Conservation (phyloP, 2,797 vertebrate genomes). For the Argyrosomus regius region DNA sequence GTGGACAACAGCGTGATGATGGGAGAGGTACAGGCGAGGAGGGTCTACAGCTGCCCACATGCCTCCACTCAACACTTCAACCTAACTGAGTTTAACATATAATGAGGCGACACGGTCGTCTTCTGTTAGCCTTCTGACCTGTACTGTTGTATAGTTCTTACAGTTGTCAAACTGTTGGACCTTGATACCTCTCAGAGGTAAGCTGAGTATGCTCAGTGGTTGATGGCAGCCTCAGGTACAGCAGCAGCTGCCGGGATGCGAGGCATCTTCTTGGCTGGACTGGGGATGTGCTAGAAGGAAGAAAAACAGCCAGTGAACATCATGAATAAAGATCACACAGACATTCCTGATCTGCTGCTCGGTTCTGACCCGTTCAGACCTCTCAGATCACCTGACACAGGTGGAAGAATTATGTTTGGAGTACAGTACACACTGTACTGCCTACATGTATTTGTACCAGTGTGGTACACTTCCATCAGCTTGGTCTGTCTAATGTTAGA, state of each 20-base stretch:
- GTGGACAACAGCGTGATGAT: background rate
- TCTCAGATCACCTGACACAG: background rate
- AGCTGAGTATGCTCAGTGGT: conserved; percentile 88
- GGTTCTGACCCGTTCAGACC: background rate
- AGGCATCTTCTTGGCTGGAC: conserved; percentile 96
- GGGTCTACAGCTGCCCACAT: conserved; percentile 21
- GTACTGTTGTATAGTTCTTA: conserved; percentile 14
- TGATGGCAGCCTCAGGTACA: conserved; percentile 84
- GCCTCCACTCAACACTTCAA: conserved; percentile 14
- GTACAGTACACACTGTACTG: background rate
- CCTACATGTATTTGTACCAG: no score
- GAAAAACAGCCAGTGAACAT: background rate
- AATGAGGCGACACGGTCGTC: conserved; percentile 1
- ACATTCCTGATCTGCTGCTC: background rate
- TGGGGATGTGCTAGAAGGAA: conserved; percentile 90
- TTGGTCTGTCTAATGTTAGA: no score
- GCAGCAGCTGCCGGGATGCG: conserved; percentile 88
- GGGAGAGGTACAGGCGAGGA: conserved; percentile 21
- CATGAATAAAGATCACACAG: background rate
- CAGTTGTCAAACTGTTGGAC: conserved; percentile 45
- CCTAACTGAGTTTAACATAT: background rate
- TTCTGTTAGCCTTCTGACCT: conserved; percentile 61
- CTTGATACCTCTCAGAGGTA: conserved; percentile 81
- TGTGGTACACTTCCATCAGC: no score
- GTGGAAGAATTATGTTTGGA: background rate